A percentile compares a stretch with the other conserved stretches of the same genome.
These are phyloP conservation scores for Aleiodes sp. DNA, from an alignment of 1,140 invertebrate genomes.

Conservation along the genomic window DNA sequence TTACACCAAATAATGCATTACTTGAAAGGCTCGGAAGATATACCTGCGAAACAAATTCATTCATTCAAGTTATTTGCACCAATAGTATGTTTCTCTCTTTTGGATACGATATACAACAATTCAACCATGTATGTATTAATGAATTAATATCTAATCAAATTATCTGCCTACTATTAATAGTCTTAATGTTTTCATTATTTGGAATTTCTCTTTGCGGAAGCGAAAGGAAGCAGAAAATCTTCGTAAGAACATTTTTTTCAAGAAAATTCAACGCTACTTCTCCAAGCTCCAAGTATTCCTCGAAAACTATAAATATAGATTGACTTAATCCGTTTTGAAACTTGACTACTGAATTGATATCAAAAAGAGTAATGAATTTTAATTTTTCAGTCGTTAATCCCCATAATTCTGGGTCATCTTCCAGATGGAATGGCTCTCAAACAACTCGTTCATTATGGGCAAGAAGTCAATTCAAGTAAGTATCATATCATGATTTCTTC, in stretches of 20 bases:
- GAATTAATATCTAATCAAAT: slow-evolving; percentile 5
- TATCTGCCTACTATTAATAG: no score
- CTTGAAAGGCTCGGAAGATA: slow-evolving; percentile 63
- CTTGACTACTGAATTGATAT: no score
- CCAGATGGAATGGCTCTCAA: slow-evolving; percentile 81
- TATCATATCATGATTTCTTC: no score
- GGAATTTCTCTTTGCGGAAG: no score
- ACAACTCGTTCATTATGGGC: slow-evolving; percentile 76
- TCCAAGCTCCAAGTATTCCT: no score
- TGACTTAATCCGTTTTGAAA: no score
- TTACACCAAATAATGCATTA: slow-evolving; percentile 67
- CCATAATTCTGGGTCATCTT: slow-evolving; percentile 75
- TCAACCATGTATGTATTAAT: slow-evolving; percentile 60
- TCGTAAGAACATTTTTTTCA: no score
- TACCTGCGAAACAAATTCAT: slow-evolving; percentile 65
- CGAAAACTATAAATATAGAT: no score
- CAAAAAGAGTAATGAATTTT: no score
- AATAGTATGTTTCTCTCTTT: slow-evolving; percentile 75
- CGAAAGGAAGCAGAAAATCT: no score
- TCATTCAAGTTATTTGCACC: slow-evolving; percentile 68
- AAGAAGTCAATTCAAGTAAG: slow-evolving; percentile 68
- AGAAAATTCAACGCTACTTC: no score
- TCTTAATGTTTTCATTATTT: no score
- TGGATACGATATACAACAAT: slow-evolving; percentile 70
- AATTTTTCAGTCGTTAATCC: slow-evolving; percentile 68